Base-by-base conservation (phyloP, 2,797 vertebrate genomes). In the Amazona ochrocephala region DNA sequence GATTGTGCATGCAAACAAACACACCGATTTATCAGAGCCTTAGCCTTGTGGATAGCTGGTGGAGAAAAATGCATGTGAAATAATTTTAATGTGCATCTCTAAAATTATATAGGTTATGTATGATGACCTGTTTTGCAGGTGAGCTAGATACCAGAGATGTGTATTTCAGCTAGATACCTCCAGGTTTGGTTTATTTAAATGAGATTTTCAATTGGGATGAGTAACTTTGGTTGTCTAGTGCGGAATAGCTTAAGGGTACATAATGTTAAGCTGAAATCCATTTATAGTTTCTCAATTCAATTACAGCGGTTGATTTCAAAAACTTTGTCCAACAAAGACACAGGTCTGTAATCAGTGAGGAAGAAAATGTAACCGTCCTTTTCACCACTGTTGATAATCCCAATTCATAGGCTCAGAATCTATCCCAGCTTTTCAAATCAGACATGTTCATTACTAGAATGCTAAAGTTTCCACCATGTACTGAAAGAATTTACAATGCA, bases 31-130 rank as follows among this genome's bases (percentile, higher is more conserved):
- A 50, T 76, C n/a, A 86, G 44, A 78, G 26, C 6, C 20, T 27
- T 48, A 58, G 5, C 56, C 26, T 64, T 64, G 15, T 45, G 30
- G 7, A 10, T 20, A 51, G 24, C 19, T 62, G 7, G 18, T 41
- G 1, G 7, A 11, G 0, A 0, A 3, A 62, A 77, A 39, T 22
- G 64, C 2, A 13, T 26, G 10, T 21, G 64, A 58, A 81, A 72
- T 6, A 0, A 64, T 71, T 84, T 79, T 62, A 58, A 62, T 45
- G 3, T 39, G 3, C 2, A 47, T 41, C 34, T 94, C 9, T 77
- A 41, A 70, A 83, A 83, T 37, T 80, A 41, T 24, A 34, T 5
- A 66, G 0, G 2, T 54, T 73, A 30, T 44, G 7, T 67, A 44
- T 19, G 12, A 51, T 13, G 87, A 51, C 2, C 3, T 81, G 4